These are phyloP conservation scores for Hemibagrus wyckioides DNA, from an alignment of 2,113 vertebrate species.

Conservation along the genomic window DNA sequence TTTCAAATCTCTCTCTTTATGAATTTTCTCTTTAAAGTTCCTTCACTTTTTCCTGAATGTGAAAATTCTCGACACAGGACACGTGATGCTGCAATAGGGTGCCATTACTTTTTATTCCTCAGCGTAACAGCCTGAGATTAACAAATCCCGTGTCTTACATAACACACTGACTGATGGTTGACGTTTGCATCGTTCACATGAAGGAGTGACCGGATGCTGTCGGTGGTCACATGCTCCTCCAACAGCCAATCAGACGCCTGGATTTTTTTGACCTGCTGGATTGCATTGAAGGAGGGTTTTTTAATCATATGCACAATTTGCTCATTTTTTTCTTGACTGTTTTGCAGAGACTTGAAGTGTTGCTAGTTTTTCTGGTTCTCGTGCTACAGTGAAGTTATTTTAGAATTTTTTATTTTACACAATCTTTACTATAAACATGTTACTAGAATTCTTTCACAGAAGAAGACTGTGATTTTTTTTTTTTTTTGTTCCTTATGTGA, in stretches of 20 bases:
- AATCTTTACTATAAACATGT: neutral
- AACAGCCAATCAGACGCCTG: slow-evolving; percentile 19
- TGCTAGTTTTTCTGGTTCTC: neutral
- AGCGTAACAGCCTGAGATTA: too few relatives aligned
- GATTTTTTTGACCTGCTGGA: slow-evolving; percentile 2
- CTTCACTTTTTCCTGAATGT: slow-evolving; percentile 1
- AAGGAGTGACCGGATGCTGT: neutral
- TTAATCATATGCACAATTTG: neutral
- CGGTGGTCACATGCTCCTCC: slow-evolving; percentile 18
- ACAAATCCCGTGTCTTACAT: neutral
- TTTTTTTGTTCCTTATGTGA: neutral
- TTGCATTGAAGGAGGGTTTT: neutral
- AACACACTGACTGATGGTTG: neutral
- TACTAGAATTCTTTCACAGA: neutral
- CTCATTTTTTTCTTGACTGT: too few relatives aligned
- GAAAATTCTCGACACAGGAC: neutral
- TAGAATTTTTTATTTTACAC: neutral
- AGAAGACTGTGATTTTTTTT: neutral
- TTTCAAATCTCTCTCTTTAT: neutral
- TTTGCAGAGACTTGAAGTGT: slow-evolving; percentile 1
- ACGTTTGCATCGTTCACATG: neutral
- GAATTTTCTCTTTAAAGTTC: neutral
- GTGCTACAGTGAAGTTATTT: neutral
- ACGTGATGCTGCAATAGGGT: neutral
- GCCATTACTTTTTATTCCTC: neutral